Evolutionary conservation across 2,113 vertebrate genomes (phyloP).

Genomic region (Thamnophis sirtalis): DNA sequence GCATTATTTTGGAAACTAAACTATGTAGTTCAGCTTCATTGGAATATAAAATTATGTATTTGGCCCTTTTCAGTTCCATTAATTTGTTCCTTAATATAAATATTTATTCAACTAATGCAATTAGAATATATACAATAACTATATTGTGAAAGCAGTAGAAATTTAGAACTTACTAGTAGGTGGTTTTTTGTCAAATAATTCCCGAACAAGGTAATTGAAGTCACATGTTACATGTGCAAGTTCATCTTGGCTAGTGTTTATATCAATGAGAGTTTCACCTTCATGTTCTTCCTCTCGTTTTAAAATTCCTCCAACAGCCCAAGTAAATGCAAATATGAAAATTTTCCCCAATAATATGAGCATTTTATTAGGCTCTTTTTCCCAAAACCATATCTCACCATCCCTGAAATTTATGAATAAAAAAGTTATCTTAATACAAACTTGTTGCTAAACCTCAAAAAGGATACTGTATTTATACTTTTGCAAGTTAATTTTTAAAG

Average conservation of each 20-base stretch:
- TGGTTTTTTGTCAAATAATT: conserved; percentile 56
- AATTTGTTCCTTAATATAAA: not conserved
- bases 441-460: not conserved
- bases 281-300: conserved; percentile 55
- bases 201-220: conserved; percentile 57
- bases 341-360: conserved; percentile 49
- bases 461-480: not conserved
- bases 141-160: not conserved
- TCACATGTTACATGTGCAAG: conserved; percentile 35
- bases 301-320: conserved; percentile 58
- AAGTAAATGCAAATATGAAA: conserved; percentile 60
- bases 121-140: not conserved
- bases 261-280: conserved; percentile 41
- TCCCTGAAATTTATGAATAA: not conserved
- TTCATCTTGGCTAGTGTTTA: conserved; percentile 28
- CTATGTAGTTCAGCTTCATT: conserved; percentile 1
- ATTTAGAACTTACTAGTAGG: conserved; percentile 32
- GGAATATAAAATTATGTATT: not conserved
- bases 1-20: not conserved
- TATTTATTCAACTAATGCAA: not conserved
- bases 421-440: not conserved
- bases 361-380: conserved; percentile 55
- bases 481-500: not conserved
- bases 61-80: not conserved
- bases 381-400: conserved; percentile 37